Evolutionary conservation across 2,113 vertebrate species (phyloP).

Genomic region (Aptenodytes forsteri): DNA sequence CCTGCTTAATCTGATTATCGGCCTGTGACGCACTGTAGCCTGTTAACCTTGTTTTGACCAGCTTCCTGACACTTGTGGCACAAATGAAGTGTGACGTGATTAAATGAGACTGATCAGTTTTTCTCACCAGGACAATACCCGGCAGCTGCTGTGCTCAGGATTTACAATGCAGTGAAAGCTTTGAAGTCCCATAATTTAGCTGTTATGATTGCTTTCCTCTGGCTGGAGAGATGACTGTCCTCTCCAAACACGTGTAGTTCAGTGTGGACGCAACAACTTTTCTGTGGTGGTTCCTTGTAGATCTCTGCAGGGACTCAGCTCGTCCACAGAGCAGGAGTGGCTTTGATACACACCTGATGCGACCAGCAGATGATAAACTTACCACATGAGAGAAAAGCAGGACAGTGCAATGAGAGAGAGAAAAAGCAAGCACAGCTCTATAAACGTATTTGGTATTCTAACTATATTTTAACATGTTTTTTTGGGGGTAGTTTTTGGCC

Average conservation of each 20-base stretch:
- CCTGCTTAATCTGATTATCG: background rate
- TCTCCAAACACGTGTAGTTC: background rate
- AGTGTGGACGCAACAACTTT: background rate
- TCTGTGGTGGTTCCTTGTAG: background rate
- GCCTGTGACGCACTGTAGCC: background rate
- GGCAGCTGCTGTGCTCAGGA: background rate
- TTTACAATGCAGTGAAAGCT: background rate
- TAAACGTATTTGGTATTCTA: background rate
- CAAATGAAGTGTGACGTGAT: conserved; percentile 18
- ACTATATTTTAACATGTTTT: background rate
- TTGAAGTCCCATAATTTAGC: conserved; percentile 10
- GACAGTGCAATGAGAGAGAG: background rate
- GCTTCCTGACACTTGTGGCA: conserved; percentile 27
- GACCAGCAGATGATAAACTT: background rate
- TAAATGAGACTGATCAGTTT: conserved; percentile 30
- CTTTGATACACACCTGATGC: background rate
- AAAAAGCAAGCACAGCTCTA: background rate
- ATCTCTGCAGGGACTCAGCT: background rate
- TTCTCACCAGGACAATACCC: background rate
- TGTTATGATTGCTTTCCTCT: background rate
- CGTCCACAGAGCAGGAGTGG: rapidly evolving
- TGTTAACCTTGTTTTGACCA: conserved; percentile 35
- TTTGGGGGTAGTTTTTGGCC: background rate
- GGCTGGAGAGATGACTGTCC: background rate
- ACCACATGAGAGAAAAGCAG: background rate